Evolutionary conservation across 2,797 vertebrate species (phyloP).

Genomic region (Protonibea diacanthus): DNA sequence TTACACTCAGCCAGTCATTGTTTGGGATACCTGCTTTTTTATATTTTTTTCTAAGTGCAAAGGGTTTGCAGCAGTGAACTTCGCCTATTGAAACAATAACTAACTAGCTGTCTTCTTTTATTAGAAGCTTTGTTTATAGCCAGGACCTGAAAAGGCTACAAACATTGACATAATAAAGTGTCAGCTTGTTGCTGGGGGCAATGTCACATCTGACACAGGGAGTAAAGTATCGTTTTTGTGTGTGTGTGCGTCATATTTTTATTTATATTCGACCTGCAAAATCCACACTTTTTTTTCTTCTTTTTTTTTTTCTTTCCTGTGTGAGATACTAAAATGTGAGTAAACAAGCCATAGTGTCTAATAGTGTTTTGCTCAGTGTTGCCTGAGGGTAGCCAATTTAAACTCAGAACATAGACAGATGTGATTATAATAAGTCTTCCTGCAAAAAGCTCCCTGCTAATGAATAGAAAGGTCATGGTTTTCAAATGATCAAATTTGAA

Average conservation of each 20-base stretch:
- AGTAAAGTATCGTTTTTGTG: neutral
- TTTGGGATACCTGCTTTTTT: neutral
- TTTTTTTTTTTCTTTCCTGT: too few relatives aligned
- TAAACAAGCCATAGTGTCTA: too few relatives aligned
- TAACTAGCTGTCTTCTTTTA: neutral
- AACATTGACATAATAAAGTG: neutral
- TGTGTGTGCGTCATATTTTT: neutral
- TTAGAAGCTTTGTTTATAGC: neutral
- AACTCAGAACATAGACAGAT: neutral
- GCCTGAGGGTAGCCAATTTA: neutral
- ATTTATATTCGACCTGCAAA: neutral
- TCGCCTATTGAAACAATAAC: neutral
- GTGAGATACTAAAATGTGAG: too few relatives aligned
- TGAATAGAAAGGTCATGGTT: too few relatives aligned
- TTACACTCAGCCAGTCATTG: conserved; percentile 18
- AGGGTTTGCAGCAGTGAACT: neutral
- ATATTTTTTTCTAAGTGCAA: neutral
- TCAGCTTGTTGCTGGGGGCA: neutral
- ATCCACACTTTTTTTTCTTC: neutral
- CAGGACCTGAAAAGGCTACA: neutral
- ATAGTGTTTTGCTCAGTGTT: neutral
- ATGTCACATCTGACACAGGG: neutral
- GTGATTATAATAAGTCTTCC: neutral
- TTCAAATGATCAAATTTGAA: too few relatives aligned
- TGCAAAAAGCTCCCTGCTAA: neutral